Evolutionary conservation across 2,888 invertebrate genomes (phyloP).

Genomic region (Drosophila siamana): DNA sequence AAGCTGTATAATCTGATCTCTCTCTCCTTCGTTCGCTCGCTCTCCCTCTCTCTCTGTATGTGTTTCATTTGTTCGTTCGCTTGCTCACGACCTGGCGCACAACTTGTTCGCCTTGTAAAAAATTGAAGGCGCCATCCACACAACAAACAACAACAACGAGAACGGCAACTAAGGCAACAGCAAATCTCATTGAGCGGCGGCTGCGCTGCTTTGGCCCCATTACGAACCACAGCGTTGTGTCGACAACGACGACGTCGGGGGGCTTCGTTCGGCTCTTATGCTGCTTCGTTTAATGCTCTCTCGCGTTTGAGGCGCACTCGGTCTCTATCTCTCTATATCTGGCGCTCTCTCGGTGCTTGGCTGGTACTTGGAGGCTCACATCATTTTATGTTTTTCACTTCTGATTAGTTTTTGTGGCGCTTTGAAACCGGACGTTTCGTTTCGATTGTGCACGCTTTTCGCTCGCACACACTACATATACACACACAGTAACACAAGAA

Average conservation of each 20-base stretch:
- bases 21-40: conserved; percentile 4
- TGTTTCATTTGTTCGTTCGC: neutral
- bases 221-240: conserved; percentile 43
- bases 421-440: conserved; percentile 76
- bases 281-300: conserved; percentile 8
- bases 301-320: conserved; percentile 6
- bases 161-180: conserved; percentile 2
- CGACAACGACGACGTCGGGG: conserved; percentile 13
- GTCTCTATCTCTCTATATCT: neutral
- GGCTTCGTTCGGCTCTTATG: conserved; percentile 22
- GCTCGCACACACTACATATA: conserved; percentile 34
- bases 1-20: conserved; percentile 28
- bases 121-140: conserved; percentile 61
- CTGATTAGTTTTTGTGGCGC: conserved; percentile 82
- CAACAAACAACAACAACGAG: conserved; percentile 25
- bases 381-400: conserved; percentile 70
- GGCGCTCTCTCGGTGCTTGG: neutral
- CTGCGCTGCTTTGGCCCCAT: conserved; percentile 79
- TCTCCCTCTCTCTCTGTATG: neutral
- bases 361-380: conserved; percentile 33
- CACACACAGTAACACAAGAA: conserved; percentile 25
- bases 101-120: conserved; percentile 79
- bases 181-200: conserved; percentile 54
- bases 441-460: conserved; percentile 60
- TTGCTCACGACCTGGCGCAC: conserved; percentile 60